Percentiles rank a stretch among this genome's conserved stretches.
These are phyloP conservation scores for Tangachromis dhanisi DNA, from an alignment of 2,113 vertebrate species.

Conservation along the genomic window DNA sequence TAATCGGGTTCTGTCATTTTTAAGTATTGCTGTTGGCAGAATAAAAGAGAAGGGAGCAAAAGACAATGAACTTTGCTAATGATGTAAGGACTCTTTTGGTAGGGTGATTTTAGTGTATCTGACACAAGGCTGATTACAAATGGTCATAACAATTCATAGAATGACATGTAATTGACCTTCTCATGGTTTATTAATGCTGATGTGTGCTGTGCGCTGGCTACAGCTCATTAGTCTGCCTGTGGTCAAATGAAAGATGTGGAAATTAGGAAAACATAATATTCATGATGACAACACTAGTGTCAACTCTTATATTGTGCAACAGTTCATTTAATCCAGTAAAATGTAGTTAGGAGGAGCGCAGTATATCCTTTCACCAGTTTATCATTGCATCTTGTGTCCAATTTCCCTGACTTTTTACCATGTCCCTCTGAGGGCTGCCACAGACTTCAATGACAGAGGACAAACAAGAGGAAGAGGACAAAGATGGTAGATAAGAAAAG, in stretches of 20 bases:
- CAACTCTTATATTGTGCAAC: background rate
- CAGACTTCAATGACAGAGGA: background rate
- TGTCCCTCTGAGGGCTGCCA: background rate
- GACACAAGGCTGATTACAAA: conserved; percentile 27
- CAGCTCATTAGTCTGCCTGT: conserved; percentile 22
- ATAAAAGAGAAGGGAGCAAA: background rate
- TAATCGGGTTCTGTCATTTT: background rate
- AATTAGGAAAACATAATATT: background rate
- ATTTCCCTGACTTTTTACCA: background rate
- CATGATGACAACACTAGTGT: background rate
- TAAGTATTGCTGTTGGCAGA: background rate
- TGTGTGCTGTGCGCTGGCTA: background rate
- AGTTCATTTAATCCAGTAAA: background rate
- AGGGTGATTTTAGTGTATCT: background rate
- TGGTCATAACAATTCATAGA: conserved; percentile 26
- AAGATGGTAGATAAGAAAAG: background rate
- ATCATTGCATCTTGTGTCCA: background rate
- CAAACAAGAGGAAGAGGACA: background rate
- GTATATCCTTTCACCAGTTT: background rate
- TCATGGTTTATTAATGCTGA: conserved; percentile 43
- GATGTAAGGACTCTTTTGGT: background rate
- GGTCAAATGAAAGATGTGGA: background rate
- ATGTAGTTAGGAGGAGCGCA: background rate
- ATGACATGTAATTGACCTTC: conserved; percentile 55
- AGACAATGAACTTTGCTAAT: background rate